Evolutionary conservation across 2,113 vertebrate genomes (phyloP), one percentile per base, ranked within the genome.

Genomic region (Pundamilia nyererei): DNA sequence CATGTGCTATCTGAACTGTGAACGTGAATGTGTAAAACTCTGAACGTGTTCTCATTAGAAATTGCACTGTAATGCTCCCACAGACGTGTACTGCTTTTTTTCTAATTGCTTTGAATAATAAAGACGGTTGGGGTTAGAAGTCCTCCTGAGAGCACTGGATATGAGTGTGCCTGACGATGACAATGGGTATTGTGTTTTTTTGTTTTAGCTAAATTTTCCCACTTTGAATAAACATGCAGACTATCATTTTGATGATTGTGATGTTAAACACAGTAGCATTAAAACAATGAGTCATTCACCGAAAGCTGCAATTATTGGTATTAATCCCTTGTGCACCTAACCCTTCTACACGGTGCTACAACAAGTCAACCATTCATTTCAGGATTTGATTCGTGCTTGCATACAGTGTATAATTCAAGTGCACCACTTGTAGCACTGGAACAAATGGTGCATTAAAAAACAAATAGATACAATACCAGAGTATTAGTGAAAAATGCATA

Each of bases 291-390:
- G 49, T 92, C 90, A 86, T 87, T 94, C 80, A 70, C 26, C 53
- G 38, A 94, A 94, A 91, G 91, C 89, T 87, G 89, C 94, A 92
- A 93, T 96, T 94, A 94, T 82, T 92, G 81, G 86, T 94, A 94
- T 95, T 95, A 95, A 95, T 92, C 26, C 89, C 62, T 12, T 53
- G 87, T 70, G 81, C 87, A 81, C 79, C 53, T 85, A 79, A 87
- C 83, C 90, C 83, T 60, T 86, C 49, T 42, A 40, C 79, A 82
- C 86, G 87, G 87, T n/a, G 83, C 90, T 84, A 80, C 90, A 92
- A 87, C 91, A 79, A 90, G 90, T 94, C 89, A 91, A 70, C 87
- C 87, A 55, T 86, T 91, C 82, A 91, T 89, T 72, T 87, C 88
- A 79, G 88, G 81, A 84, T 91, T 88, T 80, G 58, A 58, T 47